Conservation (phyloP, 2,888 invertebrate genomes). For the Microplitis manilae region DNA sequence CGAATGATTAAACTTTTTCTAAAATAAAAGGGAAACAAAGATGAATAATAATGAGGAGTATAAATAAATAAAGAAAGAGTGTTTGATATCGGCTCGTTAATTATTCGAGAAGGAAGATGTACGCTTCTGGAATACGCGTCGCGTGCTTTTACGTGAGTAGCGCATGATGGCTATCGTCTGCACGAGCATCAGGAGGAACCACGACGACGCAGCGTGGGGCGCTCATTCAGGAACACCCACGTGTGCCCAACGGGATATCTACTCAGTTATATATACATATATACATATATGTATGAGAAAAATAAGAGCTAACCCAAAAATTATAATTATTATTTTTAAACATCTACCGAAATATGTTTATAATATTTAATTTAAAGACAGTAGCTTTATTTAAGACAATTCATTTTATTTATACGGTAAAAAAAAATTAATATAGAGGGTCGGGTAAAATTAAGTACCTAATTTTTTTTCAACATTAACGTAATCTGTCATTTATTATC, state of each 20-base stretch:
- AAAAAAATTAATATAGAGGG: too few relatives aligned
- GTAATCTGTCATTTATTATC: too few relatives aligned
- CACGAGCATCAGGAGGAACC: constrained; percentile 35
- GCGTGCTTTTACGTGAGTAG: constrained; percentile 39
- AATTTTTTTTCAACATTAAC: too few relatives aligned
- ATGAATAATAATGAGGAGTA: neutral
- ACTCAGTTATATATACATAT: neutral
- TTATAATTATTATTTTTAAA: neutral
- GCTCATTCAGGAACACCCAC: constrained; percentile 57
- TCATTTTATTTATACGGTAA: too few relatives aligned
- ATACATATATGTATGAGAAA: constrained; percentile 3
- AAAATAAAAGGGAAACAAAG: neutral
- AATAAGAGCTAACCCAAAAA: neutral
- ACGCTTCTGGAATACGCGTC: constrained; percentile 56
- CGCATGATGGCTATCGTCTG: constrained; percentile 41
- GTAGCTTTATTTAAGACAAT: too few relatives aligned
- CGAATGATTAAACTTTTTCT: neutral
- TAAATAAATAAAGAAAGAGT: constrained; percentile 17
- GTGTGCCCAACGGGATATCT: constrained; percentile 47
- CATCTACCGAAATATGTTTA: too few relatives aligned
- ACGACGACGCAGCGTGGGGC: constrained; percentile 50
- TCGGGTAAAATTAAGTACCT: too few relatives aligned
- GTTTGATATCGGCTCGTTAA: constrained; percentile 52
- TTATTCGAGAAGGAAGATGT: constrained; percentile 56
- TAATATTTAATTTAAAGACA: too few relatives aligned